Base-by-base conservation (phyloP, 2,113 vertebrate genomes). In the Cariama cristata region DNA sequence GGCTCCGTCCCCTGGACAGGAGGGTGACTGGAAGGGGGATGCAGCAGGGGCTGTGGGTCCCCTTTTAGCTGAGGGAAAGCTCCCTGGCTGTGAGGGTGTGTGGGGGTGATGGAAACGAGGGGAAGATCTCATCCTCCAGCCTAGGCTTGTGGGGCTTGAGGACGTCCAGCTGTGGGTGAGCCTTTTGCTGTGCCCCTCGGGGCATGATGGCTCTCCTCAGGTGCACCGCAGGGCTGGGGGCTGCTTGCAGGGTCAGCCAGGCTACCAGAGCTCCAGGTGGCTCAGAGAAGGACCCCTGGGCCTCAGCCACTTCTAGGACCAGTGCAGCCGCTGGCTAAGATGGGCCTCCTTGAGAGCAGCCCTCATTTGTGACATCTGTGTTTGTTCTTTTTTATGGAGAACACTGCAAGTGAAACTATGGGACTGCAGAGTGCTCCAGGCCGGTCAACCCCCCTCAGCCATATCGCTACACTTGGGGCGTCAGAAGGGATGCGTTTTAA, bases 331-430 rank as follows among this genome's bases (percentile, higher is more conserved):
- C 53, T n/a, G 53, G 55, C 27, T 72, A 0, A 38, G 52, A 12
- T 11, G 3, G 30, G 12, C 38, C 7, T 49, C 50, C 12, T 30
- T 18, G 8, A 1, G 4, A 5, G 16, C 6, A 1, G 20, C 28
- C 24, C 17, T 85, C 9, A 0, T 33, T 9, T 12, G 79, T 18
- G 42, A 42, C 28, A 4, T 21, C 80, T 68, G 18, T 10, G 0
- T 75, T 59, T 1, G 5, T 30, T 56, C 21, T 20, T 32, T 24
- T 14, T 35, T 6, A 0, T 7, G 71, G 27, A 22, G 4, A 20
- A 0, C 22, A 72, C 22, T 20, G 33, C 28, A 10, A 5, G 24
- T 0, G 1, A 28, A 47, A 7, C 20, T 11, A 0, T 1, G 55
- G 16, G 24, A 24, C 4, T 1, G 1, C 4, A 4, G 15, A 19